These are phyloP conservation scores for Sitodiplosis mosellana DNA, from an alignment of 1,140 invertebrate genomes.

Conservation along the genomic window DNA sequence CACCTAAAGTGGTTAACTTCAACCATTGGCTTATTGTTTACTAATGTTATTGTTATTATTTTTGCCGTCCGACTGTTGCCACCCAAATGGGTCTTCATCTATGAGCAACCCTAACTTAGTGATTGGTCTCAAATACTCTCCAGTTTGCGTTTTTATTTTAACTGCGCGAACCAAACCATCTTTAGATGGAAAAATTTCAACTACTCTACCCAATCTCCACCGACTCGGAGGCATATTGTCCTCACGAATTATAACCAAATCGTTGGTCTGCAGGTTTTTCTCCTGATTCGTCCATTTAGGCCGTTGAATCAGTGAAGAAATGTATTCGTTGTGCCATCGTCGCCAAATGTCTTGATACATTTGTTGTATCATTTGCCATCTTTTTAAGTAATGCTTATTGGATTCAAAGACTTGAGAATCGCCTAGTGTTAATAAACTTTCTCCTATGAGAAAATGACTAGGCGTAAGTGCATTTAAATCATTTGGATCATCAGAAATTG, in stretches of 20 bases:
- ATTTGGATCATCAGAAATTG: constrained; percentile 11
- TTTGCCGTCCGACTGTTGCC: no score
- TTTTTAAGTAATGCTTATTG: constrained; percentile 4
- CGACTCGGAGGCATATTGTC: constrained; percentile 9
- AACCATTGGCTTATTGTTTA: no score
- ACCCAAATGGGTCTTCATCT: no score
- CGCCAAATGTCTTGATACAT: constrained; percentile 11
- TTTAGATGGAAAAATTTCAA: constrained; percentile 7
- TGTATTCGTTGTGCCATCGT: constrained; percentile 11
- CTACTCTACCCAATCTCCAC: constrained; percentile 11
- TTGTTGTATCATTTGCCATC: constrained; percentile 11
- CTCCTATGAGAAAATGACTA: constrained; percentile 22
- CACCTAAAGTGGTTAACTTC: no score
- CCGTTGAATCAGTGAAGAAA: constrained; percentile 7
- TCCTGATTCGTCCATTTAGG: constrained; percentile 9
- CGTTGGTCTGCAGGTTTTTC: constrained; percentile 6
- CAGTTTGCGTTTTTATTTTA: no score
- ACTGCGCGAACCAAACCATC: no score
- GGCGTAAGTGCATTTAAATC: constrained; percentile 19
- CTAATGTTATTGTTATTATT: no score
- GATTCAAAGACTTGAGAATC: constrained; percentile 2
- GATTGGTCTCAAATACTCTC: no score
- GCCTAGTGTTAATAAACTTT: constrained; percentile 9
- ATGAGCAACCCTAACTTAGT: no score
- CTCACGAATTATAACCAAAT: constrained; percentile 11